Evolutionary conservation across 1,140 invertebrate genomes (phyloP).

Genomic region (Babylonia areolata): DNA sequence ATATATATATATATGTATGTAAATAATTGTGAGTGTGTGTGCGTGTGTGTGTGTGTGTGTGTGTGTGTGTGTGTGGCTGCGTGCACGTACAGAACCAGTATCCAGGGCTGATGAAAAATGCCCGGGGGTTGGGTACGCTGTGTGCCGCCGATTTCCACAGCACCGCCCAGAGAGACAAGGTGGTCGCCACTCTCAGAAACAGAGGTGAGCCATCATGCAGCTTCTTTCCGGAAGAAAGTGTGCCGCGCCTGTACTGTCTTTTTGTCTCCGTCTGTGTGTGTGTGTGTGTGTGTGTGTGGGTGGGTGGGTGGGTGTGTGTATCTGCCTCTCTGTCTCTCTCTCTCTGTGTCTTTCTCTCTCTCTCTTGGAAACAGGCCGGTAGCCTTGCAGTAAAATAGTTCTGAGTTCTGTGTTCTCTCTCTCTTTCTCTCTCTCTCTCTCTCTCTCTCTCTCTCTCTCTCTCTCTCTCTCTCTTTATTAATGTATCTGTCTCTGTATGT

Average conservation of each 20-base stretch:
- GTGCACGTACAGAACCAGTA: conserved; percentile 80
- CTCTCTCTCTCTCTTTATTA: neutral
- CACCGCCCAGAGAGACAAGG: conserved; percentile 84
- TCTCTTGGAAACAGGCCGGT: no score
- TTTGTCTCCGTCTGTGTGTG: neutral
- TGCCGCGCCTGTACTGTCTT: neutral
- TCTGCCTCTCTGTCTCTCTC: no score
- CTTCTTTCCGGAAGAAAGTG: no score
- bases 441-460: neutral
- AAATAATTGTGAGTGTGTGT: neutral
- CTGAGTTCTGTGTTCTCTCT: no score
- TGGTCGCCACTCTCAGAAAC: conserved; percentile 84
- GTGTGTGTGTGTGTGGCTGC: neutral
- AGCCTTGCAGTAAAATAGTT: no score
- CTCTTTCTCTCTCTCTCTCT: no score
- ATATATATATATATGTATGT: neutral
- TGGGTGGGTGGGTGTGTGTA: neutral
- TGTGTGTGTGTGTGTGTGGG: neutral
- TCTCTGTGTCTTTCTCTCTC: no score
- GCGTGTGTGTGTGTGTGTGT: conserved; percentile 5
- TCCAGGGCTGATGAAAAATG: conserved; percentile 85
- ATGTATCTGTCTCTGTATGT: neutral
- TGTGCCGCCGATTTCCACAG: conserved; percentile 87
- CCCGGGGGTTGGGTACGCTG: conserved; percentile 94
- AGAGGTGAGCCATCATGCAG: conserved; percentile 81